Evolutionary conservation across 2,113 vertebrate species (phyloP).

Genomic region (Tragelaphus strepsiceros): DNA sequence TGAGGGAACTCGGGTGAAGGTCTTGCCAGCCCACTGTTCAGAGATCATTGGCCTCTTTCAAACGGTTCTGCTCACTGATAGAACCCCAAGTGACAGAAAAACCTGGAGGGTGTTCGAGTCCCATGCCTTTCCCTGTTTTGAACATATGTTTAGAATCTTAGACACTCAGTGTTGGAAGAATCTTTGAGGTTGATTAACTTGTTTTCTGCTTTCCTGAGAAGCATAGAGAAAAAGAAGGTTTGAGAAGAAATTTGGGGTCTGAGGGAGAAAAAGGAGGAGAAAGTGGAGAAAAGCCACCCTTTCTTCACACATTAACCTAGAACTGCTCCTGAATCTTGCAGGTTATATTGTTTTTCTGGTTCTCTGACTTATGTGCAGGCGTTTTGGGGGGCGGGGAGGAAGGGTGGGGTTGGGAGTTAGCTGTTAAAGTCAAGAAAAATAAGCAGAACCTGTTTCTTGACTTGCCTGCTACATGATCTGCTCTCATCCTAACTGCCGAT

Average conservation of each 20-base stretch:
- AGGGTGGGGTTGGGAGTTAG: neutral
- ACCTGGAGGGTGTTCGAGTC: neutral
- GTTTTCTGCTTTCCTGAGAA: neutral
- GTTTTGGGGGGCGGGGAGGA: neutral
- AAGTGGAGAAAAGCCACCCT: neutral
- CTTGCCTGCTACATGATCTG: neutral
- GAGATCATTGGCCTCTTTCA: neutral
- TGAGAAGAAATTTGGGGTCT: neutral
- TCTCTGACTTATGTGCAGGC: neutral
- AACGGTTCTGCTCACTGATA: neutral
- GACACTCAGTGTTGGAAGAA: neutral
- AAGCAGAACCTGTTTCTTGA: neutral
- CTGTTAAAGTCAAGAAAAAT: neutral
- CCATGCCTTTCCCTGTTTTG: neutral
- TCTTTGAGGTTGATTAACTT: neutral
- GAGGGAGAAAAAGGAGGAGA: neutral
- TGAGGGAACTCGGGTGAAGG: rapidly evolving
- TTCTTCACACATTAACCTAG: neutral
- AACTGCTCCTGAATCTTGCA: neutral
- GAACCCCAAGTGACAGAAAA: neutral
- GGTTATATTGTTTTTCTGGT: neutral
- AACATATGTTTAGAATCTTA: neutral
- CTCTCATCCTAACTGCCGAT: neutral
- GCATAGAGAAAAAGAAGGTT: neutral
- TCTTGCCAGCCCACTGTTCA: neutral